A percentile compares a stretch with the other conserved stretches of the same genome.
Evolutionary conservation across 2,113 vertebrate genomes (phyloP).

Genomic region (Daboia siamensis): DNA sequence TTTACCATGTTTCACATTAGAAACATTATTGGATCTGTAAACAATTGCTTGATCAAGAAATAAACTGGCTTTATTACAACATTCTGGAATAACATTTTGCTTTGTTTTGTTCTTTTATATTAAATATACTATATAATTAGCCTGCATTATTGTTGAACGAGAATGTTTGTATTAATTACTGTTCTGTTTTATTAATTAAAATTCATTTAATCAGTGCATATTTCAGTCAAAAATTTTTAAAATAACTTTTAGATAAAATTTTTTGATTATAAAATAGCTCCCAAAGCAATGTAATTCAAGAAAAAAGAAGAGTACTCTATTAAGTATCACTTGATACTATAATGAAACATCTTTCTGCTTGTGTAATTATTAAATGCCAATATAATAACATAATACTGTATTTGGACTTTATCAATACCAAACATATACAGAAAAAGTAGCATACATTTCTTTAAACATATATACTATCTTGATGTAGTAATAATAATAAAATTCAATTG

Average conservation of each 20-base stretch:
- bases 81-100: neutral
- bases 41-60: neutral
- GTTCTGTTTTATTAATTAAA: slow-evolving; percentile 26
- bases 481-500: neutral
- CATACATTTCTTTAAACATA: slow-evolving; percentile 3
- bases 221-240: neutral
- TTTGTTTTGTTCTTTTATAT: neutral
- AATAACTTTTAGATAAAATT: neutral
- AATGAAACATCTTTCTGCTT: slow-evolving; percentile 17
- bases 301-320: neutral
- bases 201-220: slow-evolving; percentile 40
- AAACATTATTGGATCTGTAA: neutral
- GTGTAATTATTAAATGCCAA: neutral
- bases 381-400: neutral
- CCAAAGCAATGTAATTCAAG: neutral
- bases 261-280: slow-evolving; percentile 2
- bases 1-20: neutral
- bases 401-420: neutral
- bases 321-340: neutral
- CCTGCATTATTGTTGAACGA: slow-evolving; percentile 10
- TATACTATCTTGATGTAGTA: neutral
- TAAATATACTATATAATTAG: slow-evolving; percentile 21
- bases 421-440: neutral
- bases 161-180: slow-evolving; percentile 43
- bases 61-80: neutral